These are phyloP conservation scores for Stenurella melanura DNA, from an alignment of 2,888 invertebrate genomes.

Conservation along the genomic window DNA sequence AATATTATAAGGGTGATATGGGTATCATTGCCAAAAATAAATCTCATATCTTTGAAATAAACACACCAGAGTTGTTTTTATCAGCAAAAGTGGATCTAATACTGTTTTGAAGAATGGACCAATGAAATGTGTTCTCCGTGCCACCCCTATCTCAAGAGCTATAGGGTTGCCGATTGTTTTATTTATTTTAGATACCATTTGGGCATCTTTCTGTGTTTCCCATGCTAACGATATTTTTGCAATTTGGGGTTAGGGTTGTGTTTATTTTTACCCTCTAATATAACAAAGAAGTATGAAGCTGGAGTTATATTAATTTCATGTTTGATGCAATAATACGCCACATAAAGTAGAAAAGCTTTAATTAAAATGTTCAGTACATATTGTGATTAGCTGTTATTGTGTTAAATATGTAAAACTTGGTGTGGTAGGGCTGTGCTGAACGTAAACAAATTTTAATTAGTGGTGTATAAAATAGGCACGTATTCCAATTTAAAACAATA, in stretches of 20 bases:
- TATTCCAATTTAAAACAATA: too few relatives aligned
- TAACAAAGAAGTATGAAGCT: constrained; percentile 39
- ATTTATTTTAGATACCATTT: constrained; percentile 42
- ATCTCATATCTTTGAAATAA: constrained; percentile 24
- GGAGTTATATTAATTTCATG: constrained; percentile 24
- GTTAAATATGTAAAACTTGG: neutral
- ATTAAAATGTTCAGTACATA: constrained; percentile 10
- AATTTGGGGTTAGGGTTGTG: constrained; percentile 54
- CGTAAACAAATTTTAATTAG: neutral
- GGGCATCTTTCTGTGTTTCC: constrained; percentile 54
- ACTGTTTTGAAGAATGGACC: constrained; percentile 37
- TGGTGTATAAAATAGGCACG: too few relatives aligned
- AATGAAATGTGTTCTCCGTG: constrained; percentile 22
- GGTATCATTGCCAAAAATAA: constrained; percentile 40
- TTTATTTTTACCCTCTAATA: constrained; percentile 59
- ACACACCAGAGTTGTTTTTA: constrained; percentile 31
- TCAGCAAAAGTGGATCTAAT: constrained; percentile 29
- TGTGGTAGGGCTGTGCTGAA: neutral
- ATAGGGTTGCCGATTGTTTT: constrained; percentile 42
- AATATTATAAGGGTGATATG: constrained; percentile 41
- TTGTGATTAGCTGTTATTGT: neutral
- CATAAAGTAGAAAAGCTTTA: constrained; percentile 30
- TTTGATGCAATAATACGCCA: constrained; percentile 18
- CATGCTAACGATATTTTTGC: constrained; percentile 63
- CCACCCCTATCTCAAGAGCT: constrained; percentile 37